Conservation (phyloP, 2,888 invertebrate genomes). For the Phortica magna region DNA sequence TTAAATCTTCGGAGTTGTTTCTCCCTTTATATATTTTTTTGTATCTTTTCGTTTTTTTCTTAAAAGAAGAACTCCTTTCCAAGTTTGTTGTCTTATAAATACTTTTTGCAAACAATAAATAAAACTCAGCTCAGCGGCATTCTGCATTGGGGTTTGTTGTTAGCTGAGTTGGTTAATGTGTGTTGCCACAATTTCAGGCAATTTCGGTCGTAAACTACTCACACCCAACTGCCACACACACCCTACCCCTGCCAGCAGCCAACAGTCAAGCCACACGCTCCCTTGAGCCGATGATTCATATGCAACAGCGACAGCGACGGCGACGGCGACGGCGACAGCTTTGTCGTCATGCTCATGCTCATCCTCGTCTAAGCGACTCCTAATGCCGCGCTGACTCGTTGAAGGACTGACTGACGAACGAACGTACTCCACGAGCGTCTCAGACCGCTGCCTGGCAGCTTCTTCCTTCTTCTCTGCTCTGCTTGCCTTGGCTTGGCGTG, state of each 20-base stretch:
- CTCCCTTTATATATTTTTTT: no score
- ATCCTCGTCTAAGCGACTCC: slow-evolving; percentile 51
- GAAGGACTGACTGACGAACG: slow-evolving; percentile 26
- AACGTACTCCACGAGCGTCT: slow-evolving; percentile 10
- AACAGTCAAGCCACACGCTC: background rate
- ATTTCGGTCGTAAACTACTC: background rate
- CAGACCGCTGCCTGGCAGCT: background rate
- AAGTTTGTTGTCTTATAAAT: background rate
- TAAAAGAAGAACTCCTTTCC: no score
- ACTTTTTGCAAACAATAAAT: slow-evolving; percentile 53
- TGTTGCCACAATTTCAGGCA: slow-evolving; percentile 29
- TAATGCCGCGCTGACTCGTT: slow-evolving; percentile 49
- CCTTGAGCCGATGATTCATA: slow-evolving; percentile 69
- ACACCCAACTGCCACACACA: slow-evolving; percentile 11
- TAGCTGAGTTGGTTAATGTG: slow-evolving; percentile 21
- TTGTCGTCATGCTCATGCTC: background rate
- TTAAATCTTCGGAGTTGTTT: no score
- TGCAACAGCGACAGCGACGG: slow-evolving; percentile 40
- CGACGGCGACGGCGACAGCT: slow-evolving; percentile 15
- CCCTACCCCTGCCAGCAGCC: no score
- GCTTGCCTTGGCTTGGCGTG: slow-evolving; percentile 3
- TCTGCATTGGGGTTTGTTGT: background rate
- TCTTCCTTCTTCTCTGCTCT: background rate
- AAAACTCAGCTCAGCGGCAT: slow-evolving; percentile 37
- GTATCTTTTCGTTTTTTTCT: no score